Conservation (phyloP, 2,888 invertebrate species). For the Archips crataeganus region DNA sequence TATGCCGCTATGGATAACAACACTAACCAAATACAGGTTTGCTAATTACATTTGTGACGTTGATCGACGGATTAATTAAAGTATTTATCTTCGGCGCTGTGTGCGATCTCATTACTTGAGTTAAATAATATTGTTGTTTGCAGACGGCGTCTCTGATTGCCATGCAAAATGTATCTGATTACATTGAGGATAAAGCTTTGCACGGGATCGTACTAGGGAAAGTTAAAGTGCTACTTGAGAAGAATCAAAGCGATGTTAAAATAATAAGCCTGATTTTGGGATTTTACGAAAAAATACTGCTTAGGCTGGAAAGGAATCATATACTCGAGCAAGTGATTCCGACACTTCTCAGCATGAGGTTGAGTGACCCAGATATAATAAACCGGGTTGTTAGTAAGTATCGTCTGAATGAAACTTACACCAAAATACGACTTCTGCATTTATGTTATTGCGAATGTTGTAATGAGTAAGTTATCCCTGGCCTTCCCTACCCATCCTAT, state of each 20-base stretch:
- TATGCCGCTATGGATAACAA: constrained; percentile 95
- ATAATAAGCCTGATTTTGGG: constrained; percentile 92
- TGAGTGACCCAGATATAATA: constrained; percentile 95
- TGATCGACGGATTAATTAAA: constrained; percentile 3
- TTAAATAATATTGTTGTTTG: constrained; percentile 46
- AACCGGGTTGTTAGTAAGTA: constrained; percentile 97
- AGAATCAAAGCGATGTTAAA: constrained; percentile 92
- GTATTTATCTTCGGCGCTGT: not conserved
- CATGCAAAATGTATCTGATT: constrained; percentile 93
- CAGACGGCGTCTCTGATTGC: constrained; percentile 96
- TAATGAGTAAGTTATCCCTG: not conserved
- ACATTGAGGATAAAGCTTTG: constrained; percentile 93
- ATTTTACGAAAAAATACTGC: constrained; percentile 92
- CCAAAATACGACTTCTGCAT: not conserved
- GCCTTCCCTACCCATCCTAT: constrained; percentile 1
- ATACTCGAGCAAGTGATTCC: constrained; percentile 97
- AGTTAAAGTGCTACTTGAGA: constrained; percentile 92
- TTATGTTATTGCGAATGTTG: constrained; percentile 1
- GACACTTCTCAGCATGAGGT: constrained; percentile 93
- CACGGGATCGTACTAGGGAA: constrained; percentile 93
- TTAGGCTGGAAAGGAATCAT: constrained; percentile 93
- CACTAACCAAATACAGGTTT: constrained; percentile 95
- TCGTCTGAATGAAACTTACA: constrained; percentile 20
- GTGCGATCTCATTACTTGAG: not conserved
- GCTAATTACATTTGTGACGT: constrained; percentile 11